phyloP scores from a whole-genome alignment of 2,113 vertebrate species.

The Sapayoa aenigma region DNA sequence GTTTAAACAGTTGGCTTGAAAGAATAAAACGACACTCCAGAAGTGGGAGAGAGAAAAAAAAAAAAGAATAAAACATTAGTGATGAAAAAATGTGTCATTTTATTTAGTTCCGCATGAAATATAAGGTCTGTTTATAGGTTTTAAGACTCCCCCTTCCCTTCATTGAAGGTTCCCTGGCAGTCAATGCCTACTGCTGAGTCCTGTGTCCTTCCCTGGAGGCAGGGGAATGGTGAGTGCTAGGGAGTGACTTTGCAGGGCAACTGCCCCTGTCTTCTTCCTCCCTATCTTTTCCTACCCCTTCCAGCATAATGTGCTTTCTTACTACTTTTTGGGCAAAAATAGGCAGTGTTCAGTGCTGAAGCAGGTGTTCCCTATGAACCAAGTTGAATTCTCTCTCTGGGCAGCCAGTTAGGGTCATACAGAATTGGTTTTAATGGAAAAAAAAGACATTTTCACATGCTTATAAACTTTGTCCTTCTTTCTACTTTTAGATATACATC shows the following conservation, averaged over 20 bases:
- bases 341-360: not conserved
- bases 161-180: not conserved
- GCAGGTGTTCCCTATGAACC: accelerated
- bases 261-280: not conserved
- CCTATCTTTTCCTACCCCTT: not conserved
- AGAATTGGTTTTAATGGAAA: not conserved
- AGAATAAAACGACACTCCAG: not conserved
- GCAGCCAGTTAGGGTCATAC: not conserved
- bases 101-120: not conserved
- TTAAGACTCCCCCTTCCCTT: not conserved
- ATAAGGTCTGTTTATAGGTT: not conserved
- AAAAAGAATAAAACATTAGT: not conserved
- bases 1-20: not conserved
- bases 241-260: not conserved
- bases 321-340: not conserved
- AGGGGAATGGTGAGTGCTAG: not conserved
- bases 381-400: not conserved
- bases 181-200: not conserved
- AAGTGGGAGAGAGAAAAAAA: not conserved
- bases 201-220: not conserved
- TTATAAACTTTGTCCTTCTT: not conserved
- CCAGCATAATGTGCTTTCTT: not conserved
- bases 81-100: not conserved
- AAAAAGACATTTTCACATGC: not conserved
- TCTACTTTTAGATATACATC: not conserved